phyloP scores from a whole-genome alignment of 2,113 vertebrate genomes.

The Caranx ignobilis region DNA sequence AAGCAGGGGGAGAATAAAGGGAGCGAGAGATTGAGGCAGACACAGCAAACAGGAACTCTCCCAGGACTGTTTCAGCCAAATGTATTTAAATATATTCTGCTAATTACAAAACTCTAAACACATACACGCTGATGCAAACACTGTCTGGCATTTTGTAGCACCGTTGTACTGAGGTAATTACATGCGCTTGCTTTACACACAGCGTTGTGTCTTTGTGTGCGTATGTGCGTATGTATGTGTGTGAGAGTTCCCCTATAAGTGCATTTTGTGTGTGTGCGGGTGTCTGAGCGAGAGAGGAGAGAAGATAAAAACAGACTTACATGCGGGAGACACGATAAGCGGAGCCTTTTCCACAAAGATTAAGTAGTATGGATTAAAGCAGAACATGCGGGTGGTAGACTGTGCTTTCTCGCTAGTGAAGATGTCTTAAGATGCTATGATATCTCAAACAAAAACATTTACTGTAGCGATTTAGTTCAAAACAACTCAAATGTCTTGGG shows the following conservation, averaged over 20 bases:
- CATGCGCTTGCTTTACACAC: constrained; percentile 62
- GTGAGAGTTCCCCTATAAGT: constrained; percentile 50
- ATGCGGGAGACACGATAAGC: constrained; percentile 76
- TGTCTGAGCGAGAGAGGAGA: constrained; percentile 55
- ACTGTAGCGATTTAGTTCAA: constrained; percentile 68
- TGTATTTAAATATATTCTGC: constrained; percentile 87
- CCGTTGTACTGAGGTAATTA: constrained; percentile 75
- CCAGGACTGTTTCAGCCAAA: constrained; percentile 79
- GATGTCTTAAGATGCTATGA: constrained; percentile 70
- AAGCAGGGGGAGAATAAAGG: constrained; percentile 71
- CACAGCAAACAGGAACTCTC: constrained; percentile 77
- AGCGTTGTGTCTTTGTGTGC: constrained; percentile 38
- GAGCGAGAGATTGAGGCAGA: constrained; percentile 71
- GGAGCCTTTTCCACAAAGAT: constrained; percentile 72
- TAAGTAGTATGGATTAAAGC: constrained; percentile 78
- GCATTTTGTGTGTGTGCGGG: constrained; percentile 39
- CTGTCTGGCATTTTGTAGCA: constrained; percentile 80
- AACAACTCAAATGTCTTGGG: constrained; percentile 67
- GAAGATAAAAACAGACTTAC: constrained; percentile 76
- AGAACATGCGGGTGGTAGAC: constrained; percentile 68
- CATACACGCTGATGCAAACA: constrained; percentile 78
- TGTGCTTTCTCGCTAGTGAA: constrained; percentile 60
- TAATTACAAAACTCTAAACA: constrained; percentile 86
- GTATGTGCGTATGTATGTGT: constrained; percentile 30
- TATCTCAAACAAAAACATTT: constrained; percentile 77